Conservation (phyloP, 2,797 vertebrate genomes). For the Spea hammondii region DNA sequence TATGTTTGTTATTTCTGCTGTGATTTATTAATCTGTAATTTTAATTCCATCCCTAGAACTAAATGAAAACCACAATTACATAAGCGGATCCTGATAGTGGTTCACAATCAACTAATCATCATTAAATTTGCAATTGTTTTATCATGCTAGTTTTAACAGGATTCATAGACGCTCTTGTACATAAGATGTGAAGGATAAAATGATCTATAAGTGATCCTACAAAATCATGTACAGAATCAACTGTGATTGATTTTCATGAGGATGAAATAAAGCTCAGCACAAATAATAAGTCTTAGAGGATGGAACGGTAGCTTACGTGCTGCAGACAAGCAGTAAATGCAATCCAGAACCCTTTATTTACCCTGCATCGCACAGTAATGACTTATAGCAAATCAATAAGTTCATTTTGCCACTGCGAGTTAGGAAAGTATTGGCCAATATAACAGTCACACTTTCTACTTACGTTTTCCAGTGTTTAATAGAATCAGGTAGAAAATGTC, state of each 20-base stretch:
- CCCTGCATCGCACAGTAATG: constrained; percentile 28
- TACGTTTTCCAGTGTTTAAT: constrained; percentile 8
- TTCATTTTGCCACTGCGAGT: constrained; percentile 41
- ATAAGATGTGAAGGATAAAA: constrained; percentile 11
- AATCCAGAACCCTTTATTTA: constrained; percentile 29
- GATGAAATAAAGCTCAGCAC: constrained; percentile 44
- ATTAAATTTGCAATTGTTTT: constrained; percentile 28
- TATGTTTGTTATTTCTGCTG: too few relatives aligned
- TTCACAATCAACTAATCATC: too few relatives aligned
- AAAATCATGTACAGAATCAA: constrained; percentile 39
- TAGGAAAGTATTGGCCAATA: constrained; percentile 25
- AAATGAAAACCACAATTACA: too few relatives aligned
- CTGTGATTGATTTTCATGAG: constrained; percentile 42
- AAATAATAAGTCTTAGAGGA: constrained; percentile 37
- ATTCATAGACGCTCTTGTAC: constrained; percentile 27
- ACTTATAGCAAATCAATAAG: constrained; percentile 50
- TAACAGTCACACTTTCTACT: constrained; percentile 28
- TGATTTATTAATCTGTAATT: too few relatives aligned
- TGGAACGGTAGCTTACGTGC: constrained; percentile 21
- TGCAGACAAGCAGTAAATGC: constrained; percentile 31
- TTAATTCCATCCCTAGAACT: too few relatives aligned
- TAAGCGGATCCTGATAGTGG: too few relatives aligned
- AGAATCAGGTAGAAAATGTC: constrained; percentile 1
- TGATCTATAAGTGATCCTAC: constrained; percentile 48
- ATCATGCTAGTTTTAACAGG: constrained; percentile 33